Percentiles rank a stretch among this genome's conserved stretches.
Evolutionary conservation across 2,113 vertebrate species (phyloP).

Genomic region (Steatornis caripensis): DNA sequence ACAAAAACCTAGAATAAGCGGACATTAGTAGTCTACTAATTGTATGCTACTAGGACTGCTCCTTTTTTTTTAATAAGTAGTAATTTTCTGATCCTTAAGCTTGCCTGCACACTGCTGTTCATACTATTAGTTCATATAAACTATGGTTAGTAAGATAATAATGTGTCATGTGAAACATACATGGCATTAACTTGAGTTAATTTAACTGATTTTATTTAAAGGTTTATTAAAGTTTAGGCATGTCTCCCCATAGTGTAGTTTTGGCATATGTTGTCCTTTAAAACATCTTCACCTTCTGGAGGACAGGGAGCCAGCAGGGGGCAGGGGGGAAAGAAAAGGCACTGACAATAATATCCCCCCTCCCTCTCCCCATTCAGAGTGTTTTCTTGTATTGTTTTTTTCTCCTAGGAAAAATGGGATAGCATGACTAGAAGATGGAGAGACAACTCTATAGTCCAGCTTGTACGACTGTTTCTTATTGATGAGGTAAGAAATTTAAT

Average conservation of each 20-base stretch:
- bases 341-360: too few species aligned
- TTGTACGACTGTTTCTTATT: conserved; percentile 92
- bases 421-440: conserved; percentile 98
- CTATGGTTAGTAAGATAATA: neutral
- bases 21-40: neutral
- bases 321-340: too few species aligned
- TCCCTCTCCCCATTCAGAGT: too few species aligned
- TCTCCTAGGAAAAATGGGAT: conserved; percentile 95
- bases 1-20: neutral
- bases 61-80: neutral
- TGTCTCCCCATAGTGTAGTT: neutral
- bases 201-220: neutral
- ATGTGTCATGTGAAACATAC: neutral
- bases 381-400: neutral
- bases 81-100: neutral
- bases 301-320: too few species aligned
- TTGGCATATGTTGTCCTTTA: neutral
- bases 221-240: neutral
- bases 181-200: neutral
- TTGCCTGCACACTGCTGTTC: neutral
- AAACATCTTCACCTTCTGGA: neutral
- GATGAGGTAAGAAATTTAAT: conserved; percentile 82
- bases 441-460: conserved; percentile 88
- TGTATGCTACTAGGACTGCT: neutral
- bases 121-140: neutral